Percentiles rank a stretch among this genome's conserved stretches.
phyloP scores from a whole-genome alignment of 2,113 vertebrate species.

The Felis chaus region DNA sequence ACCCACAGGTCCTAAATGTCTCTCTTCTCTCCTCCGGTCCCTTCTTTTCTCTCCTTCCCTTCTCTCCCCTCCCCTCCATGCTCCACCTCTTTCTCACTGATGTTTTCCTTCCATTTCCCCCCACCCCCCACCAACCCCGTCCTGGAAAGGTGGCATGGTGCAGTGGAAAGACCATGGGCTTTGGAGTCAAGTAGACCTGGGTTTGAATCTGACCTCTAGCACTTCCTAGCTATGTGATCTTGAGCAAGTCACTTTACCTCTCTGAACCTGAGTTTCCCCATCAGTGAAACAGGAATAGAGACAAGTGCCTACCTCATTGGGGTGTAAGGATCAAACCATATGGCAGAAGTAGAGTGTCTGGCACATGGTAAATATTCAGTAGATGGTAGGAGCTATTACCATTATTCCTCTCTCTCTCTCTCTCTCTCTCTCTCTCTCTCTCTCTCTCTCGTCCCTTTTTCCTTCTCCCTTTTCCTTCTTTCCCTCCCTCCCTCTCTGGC shows the following conservation, averaged over 20 bases:
- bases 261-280: conserved; percentile 74
- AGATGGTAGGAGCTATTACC: conserved; percentile 53
- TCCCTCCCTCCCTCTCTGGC: conserved; percentile 45
- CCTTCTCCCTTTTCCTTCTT: neutral
- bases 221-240: conserved; percentile 65
- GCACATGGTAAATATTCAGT: conserved; percentile 47
- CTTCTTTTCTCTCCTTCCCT: conserved; percentile 13
- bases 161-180: conserved; percentile 76
- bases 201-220: conserved; percentile 58
- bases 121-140: neutral
- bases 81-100: conserved; percentile 17
- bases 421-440: neutral
- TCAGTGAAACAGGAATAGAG: conserved; percentile 62
- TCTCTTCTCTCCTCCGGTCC: conserved; percentile 28
- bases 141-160: conserved; percentile 57
- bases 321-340: conserved; percentile 24
- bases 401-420: conserved; percentile 1
- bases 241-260: conserved; percentile 71
- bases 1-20: conserved; percentile 28
- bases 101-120: neutral
- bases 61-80: neutral
- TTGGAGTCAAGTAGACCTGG: conserved; percentile 60
- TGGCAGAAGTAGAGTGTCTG: conserved; percentile 38
- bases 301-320: neutral
- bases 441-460: neutral